Evolutionary conservation across 1,140 invertebrate species (phyloP), one percentile per base, ranked within the genome.

Genomic region (Battus philenor): DNA sequence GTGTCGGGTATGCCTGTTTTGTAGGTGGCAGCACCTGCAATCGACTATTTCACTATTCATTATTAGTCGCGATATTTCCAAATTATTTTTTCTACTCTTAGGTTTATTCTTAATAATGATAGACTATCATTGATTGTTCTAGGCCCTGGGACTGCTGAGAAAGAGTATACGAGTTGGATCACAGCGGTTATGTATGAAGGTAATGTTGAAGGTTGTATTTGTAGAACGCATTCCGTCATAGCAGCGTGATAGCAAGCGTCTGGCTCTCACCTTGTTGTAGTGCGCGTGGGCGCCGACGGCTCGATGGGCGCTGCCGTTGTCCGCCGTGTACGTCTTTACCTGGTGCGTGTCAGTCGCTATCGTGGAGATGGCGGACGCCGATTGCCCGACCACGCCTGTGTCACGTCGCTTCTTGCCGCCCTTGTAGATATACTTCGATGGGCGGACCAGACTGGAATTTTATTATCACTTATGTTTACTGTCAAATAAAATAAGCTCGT

Each of bases 301-400:
- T 50, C 88, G 88, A 66, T 87, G 88, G 73, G 88, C 88, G 87
- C 93, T 90, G 83, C 94, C 95, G 90, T 97, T 97, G 88, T 95
- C 96, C 88, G 97, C 96, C 90, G 96, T 95, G 90, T 97, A 98
- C 73, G 97, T 95, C 90, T 97, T 97, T 86, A 98, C 95, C 83
- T 88, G 86, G 59, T 88, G 86, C 68, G 77, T 79, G 65, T 79
- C 72, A 36, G 74, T 71, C 38, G 74, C 81, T 11, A 87, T 87
- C 15, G 86, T 87, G 8, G 72, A 77, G 31, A 86, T 86, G 10
- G 68, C 81, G 10, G 75, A 74, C 13, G 63, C 75, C 1, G 63
- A 64, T 24, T 57, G 38, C 8, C 36, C 62, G 12, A 54, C 59
- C 27, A 63, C 63, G 15, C 44, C 50, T 24, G 47, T 38, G 13